A percentile compares a stretch with the other conserved stretches of the same genome.
phyloP scores from a whole-genome alignment of 1,140 invertebrate species.

The Maconellicoccus hirsutus region DNA sequence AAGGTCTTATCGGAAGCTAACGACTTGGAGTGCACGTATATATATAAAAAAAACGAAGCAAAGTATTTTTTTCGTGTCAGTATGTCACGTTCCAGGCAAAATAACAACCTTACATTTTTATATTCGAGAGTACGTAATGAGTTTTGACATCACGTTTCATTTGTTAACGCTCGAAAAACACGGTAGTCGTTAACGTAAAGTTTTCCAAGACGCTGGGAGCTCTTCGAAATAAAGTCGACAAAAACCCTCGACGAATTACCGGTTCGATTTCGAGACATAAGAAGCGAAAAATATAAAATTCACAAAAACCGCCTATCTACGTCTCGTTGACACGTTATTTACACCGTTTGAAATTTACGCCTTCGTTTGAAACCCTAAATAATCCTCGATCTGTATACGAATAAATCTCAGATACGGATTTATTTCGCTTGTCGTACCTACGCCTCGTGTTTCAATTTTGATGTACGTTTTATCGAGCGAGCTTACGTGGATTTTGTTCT shows the following conservation, averaged over 20 bases:
- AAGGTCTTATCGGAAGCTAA: neutral
- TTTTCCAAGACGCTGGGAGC: neutral
- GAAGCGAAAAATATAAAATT: neutral
- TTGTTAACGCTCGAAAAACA: conserved; percentile 11
- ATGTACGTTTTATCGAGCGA: neutral
- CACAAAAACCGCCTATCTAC: neutral
- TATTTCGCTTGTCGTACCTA: neutral
- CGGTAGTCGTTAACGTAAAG: neutral
- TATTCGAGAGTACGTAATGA: conserved; percentile 10
- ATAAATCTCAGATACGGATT: neutral
- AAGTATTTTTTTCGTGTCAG: neutral
- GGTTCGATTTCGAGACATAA: neutral
- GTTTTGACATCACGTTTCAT: conserved; percentile 21
- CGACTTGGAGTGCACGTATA: neutral
- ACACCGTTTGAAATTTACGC: neutral
- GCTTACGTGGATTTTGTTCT: too few species aligned
- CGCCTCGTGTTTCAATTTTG: too few species aligned
- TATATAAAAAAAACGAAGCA: neutral
- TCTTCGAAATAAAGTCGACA: neutral
- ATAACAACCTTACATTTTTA: conserved; percentile 22
- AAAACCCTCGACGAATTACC: neutral
- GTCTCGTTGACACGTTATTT: neutral
- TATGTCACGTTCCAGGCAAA: conserved; percentile 10
- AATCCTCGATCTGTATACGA: neutral
- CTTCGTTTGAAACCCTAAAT: neutral